Base-by-base conservation (phyloP, 1,140 invertebrate species). In the Odontomachus brunneus region DNA sequence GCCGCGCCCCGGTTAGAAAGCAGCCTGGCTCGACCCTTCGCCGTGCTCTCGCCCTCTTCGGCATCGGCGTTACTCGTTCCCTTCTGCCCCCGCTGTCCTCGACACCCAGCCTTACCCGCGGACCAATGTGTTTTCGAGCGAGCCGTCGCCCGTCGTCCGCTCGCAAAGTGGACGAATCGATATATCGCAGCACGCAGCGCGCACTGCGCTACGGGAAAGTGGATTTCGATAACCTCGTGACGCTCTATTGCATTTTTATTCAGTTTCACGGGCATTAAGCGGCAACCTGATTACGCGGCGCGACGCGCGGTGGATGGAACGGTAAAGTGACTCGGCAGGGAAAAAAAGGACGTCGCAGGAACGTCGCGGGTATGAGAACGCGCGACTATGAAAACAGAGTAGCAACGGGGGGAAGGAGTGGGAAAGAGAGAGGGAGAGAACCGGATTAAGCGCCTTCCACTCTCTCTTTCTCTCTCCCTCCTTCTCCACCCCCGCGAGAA, bases 171-270 rank as follows among this genome's bases (percentile, higher is more conserved):
- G 60, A 73, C 86, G 66, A 88, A 88, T 88, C 87, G 86, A 88
- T 88, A 88, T 88, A 88, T 88, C 82, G 78, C 86, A 57, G 72
- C 85, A 53, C 86, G 86, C 86, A 74, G 85, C 67, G 81, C 87
- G 83, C 83, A 82, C 60, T 75, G 84, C 84, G 82, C 75, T 83
- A 82, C 80, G 75, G 88, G 62, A 91, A 91, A 91, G 86, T 90
- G 87, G 87, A 91, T 91, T 90, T 90, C 89, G 89, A 91, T 91
- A 91, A 90, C 89, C 85, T 85, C 73, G 86, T 90, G 85, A 90
- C 88, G 91, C 83, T 89, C 89, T 88, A 89, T 90, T 89, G 88
- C 87, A 85, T 91, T 89, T 90, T 90, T 89, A 90, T 91, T 91
- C 88, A 88, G 83, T 91, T 91, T 90, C 86, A 87, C 85, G 86